A percentile compares a stretch with the other conserved stretches of the same genome.
Conservation (phyloP, 2,888 invertebrate species). For the Diarsia dahlii region DNA sequence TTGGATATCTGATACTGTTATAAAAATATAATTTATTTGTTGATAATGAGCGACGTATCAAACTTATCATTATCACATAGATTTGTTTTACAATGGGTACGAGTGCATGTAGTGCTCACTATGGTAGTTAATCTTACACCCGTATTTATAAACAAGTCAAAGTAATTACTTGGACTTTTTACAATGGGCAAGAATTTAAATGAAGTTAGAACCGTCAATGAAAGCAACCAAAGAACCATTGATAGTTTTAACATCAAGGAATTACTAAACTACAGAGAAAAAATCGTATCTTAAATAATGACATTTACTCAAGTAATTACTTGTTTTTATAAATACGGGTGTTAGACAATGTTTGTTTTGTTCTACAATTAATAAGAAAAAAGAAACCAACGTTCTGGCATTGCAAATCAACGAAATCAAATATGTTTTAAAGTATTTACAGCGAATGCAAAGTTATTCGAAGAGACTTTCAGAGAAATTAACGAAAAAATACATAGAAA, state of each 20-base stretch:
- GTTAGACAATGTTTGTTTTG: not conserved
- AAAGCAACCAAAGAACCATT: no score
- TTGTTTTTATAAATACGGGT: no score
- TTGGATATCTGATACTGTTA: conserved; percentile 27
- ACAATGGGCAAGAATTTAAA: no score
- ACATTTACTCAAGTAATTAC: no score
- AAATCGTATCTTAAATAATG: no score
- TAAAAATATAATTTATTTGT: conserved; percentile 36
- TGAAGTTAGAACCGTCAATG: no score
- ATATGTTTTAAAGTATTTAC: conserved; percentile 24
- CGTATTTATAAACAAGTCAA: no score
- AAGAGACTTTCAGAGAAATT: conserved; percentile 14
- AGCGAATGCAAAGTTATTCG: conserved; percentile 2
- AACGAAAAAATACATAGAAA: not conserved
- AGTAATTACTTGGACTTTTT: no score
- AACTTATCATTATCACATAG: conserved; percentile 28
- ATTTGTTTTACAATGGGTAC: conserved; percentile 44
- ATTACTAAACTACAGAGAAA: no score
- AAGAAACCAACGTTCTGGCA: not conserved
- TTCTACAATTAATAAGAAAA: conserved; percentile 3
- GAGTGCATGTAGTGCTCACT: conserved; percentile 4
- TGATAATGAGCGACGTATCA: conserved; percentile 41
- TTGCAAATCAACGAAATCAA: not conserved
- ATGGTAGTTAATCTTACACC: conserved; percentile 15
- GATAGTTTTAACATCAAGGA: no score